Percentiles rank a stretch among this genome's conserved stretches.
Evolutionary conservation across 1,140 invertebrate species (phyloP).

Genomic region (Lordiphosa stackelbergi): DNA sequence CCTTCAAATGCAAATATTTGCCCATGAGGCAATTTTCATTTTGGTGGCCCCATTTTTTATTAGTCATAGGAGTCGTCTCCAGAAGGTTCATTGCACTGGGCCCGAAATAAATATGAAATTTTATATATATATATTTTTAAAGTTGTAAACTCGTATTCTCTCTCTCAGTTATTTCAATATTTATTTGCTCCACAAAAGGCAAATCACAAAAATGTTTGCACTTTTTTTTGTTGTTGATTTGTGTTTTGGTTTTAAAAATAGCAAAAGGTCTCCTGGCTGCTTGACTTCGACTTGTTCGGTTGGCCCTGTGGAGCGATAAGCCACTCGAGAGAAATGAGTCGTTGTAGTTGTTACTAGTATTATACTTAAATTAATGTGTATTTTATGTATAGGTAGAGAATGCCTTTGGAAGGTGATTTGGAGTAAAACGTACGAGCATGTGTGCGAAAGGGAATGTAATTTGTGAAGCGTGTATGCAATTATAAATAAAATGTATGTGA

Average conservation of each 20-base stretch:
- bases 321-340: neutral
- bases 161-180: conserved; percentile 34
- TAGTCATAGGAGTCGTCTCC: conserved; percentile 49
- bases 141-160: conserved; percentile 28
- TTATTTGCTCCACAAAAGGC: conserved; percentile 37
- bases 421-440: conserved; percentile 22
- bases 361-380: neutral
- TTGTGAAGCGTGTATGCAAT: conserved; percentile 39
- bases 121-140: conserved; percentile 20
- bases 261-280: conserved; percentile 43
- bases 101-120: conserved; percentile 14
- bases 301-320: conserved; percentile 45
- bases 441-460: conserved; percentile 16
- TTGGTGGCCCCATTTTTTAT: conserved; percentile 25
- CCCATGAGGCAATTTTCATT: conserved; percentile 44
- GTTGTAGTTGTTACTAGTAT: neutral
- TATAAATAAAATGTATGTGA: conserved; percentile 42
- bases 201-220: conserved; percentile 20
- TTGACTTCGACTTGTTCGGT: conserved; percentile 41
- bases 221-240: conserved; percentile 6
- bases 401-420: conserved; percentile 9
- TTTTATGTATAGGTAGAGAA: conserved; percentile 16
- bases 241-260: conserved; percentile 51
- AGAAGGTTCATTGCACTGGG: conserved; percentile 32
- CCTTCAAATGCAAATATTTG: conserved; percentile 62